Conservation (phyloP, 2,888 invertebrate genomes). For the Melangyna quadrimaculata region DNA sequence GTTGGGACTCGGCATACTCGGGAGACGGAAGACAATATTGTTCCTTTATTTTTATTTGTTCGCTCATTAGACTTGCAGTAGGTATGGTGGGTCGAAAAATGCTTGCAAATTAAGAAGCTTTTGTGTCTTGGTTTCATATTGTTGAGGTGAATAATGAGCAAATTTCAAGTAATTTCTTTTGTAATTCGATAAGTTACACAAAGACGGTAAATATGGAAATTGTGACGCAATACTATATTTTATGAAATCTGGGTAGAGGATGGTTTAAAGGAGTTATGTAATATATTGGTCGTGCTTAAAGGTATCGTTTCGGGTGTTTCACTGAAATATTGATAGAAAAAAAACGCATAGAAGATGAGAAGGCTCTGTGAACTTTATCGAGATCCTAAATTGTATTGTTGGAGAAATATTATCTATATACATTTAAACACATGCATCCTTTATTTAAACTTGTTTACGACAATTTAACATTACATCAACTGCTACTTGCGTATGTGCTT, state of each 20-base stretch:
- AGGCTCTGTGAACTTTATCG: too few relatives aligned
- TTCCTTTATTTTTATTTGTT: neutral
- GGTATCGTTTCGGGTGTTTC: too few relatives aligned
- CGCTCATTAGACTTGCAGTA: slow-evolving; percentile 25
- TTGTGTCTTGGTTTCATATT: slow-evolving; percentile 34
- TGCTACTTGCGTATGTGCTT: too few relatives aligned
- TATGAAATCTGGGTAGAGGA: neutral
- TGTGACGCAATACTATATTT: neutral
- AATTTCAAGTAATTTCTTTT: neutral
- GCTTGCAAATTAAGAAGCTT: slow-evolving; percentile 56
- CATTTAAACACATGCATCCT: too few relatives aligned
- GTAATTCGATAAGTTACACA: neutral
- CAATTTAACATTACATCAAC: too few relatives aligned
- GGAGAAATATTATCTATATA: too few relatives aligned
- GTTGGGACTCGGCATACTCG: neutral
- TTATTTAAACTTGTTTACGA: too few relatives aligned
- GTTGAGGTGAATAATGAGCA: neutral
- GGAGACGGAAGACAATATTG: slow-evolving; percentile 10
- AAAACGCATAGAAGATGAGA: too few relatives aligned
- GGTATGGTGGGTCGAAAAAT: slow-evolving; percentile 25
- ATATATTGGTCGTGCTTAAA: too few relatives aligned
- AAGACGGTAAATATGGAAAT: neutral
- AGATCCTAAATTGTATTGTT: too few relatives aligned
- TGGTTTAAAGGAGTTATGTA: neutral
- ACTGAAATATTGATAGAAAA: too few relatives aligned